Base-by-base conservation (phyloP, 1,140 invertebrate genomes). In the Idris sp. region DNA sequence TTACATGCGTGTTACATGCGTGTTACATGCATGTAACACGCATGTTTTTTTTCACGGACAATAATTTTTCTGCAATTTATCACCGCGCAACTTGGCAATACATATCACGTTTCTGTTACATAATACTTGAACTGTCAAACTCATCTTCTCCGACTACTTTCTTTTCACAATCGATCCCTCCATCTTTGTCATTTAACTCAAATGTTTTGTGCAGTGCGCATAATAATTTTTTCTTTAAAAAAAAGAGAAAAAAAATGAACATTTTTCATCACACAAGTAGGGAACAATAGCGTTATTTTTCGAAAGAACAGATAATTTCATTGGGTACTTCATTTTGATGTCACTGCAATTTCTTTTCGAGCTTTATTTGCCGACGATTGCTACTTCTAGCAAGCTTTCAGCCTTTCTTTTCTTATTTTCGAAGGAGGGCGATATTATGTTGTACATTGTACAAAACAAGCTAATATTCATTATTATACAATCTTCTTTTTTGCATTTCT, bases 301-400 rank as follows among this genome's bases (percentile, higher is more conserved):
- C 33, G 48, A 62, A 72, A 28, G 26, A 41, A 35, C 58, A 43
- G 49, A 72, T 72, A 62, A 72, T 72, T 62, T 62, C 58, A 49
- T 64, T 58, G 58, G 43, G 44, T 58, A 31, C 58, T 62, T 64
- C 68, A 64, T 62, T 72, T 72, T 51, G 51, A 64, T 72, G 68
- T 64, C 58, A 51, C 43, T 26, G 44, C 58, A 72, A 72, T 72
- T 72, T 72, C 68, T 72, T 58, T 58, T 43, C 33, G 49, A 41
- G 13, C 58, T 72, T 58, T 58, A 72, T 72, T 72, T 58, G 11
- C 48, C 51, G 44, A 13, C 68, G 49, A 64, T 62, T 43, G 58
- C 51, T 64, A 64, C 58, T 64, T 58, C 51, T 72, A 58, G 58
- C 51, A 35, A 41, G 51, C 58, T 62, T 72, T 72, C 49, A 62